Evolutionary conservation across 2,797 vertebrate genomes (phyloP), one percentile per base, ranked within the genome.

Genomic region (Clarias laeviceps): DNA sequence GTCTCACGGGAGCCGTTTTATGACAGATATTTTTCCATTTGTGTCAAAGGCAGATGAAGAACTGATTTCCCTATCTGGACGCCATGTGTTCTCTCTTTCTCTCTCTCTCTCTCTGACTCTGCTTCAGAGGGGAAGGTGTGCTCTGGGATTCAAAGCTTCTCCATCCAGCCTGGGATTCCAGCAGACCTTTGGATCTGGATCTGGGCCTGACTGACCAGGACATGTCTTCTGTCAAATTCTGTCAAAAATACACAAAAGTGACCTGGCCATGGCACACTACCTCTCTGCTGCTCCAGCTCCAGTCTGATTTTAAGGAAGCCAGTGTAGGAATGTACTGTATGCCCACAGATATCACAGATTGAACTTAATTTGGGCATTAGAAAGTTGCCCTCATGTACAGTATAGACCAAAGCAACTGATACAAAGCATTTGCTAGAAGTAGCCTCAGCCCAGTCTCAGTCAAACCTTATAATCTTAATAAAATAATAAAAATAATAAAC

Each of bases 1-100:
- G 76, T 89, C 89, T 87, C 84, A 12, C 50, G 86, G 83, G 89
- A 61, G 34, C 14, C 57, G 61, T 76, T 87, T 89, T 87, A 85
- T 62, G 79, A 81, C 83, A 85, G 89, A 82, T 83, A 74, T 87
- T 88, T 88, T 87, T 89, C 80, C 83, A 88, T 83, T 89, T 88
- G 82, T 79, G 45, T 86, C 82, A 86, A 83, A 83, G 88, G 66
- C 76, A 85, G 87, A 86, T 86, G 87, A 87, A 87, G 72, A 68
- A 78, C 83, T 86, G 87, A 89, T 89, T 88, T 87, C 86, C 72
- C 82, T 84, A 37, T 85, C 87, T 70, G 80, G 77, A 88, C 82
- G 87, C 82, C 86, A 89, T 89, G 86, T 90, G 88, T 85, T 84
- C 83, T 87, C 87, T 50, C 45, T 37, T 6, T 50, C 45, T 50